Evolutionary conservation across 2,888 invertebrate genomes (phyloP), one percentile per base, ranked within the genome.

Genomic region (Mycalesis mineus): DNA sequence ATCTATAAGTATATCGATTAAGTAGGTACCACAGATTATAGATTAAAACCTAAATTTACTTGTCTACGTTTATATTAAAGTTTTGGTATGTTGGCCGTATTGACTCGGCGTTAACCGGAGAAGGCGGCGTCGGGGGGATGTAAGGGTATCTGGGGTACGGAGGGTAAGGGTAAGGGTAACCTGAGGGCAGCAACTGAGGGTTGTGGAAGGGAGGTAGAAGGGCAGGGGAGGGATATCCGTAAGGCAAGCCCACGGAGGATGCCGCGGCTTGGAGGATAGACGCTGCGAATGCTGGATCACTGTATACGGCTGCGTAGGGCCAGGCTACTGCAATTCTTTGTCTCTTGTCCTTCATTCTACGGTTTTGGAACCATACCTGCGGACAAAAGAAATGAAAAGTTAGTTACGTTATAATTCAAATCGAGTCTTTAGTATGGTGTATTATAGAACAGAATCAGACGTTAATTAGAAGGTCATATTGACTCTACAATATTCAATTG

Each of bases 281-380:
- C 1, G 98, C 98, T 5, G 98, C 97, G 71, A 98, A 93, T 0
- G 97, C 95, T 0, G 98, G 98, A 73, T 98, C 98, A 29, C 96
- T 94, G 86, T 97, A 97, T 57, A 98, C 97, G 0, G 97, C 96
- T 0, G 96, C 95, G 83, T 97, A 97, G 0, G 98, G 98, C 98
- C 98, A 98, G 0, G 96, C 95, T 68, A 98, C 93, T 0, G 98
- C 96, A 80, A 98, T 95, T 13, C 97, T 91, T 77, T 99, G 98
- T 0, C 99, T 92, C 74, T 99, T 99, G 89, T 99, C 98, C 78
- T 99, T 98, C 97, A 98, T 98, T 53, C 98, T 91, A 36, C 98
- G 92, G 80, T 98, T 98, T 91, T 98, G 98, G 81, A 99, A 99
- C 99, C 99, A 99, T 15, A 97, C 97, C 96, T 97, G 91, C 83